Conservation (phyloP, 1,140 invertebrate species). For the Ruditapes philippinarum region DNA sequence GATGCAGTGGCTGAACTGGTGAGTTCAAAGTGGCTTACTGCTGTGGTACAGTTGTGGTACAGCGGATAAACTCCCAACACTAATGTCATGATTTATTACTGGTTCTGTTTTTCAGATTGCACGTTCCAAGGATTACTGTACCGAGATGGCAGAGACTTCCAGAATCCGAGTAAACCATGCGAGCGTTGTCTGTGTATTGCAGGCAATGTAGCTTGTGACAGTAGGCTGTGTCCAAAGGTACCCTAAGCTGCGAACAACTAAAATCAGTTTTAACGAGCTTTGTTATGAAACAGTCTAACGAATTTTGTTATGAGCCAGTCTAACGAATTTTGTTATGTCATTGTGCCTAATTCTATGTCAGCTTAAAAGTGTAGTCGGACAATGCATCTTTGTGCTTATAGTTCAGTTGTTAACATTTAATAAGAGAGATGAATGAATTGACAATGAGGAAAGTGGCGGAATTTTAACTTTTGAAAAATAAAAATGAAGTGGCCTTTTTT, state of each 20-base stretch:
- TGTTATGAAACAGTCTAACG: background rate
- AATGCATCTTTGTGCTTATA: background rate
- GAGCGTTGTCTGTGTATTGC: constrained; percentile 76
- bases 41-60: no score
- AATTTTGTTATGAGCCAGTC: no score
- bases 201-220: constrained; percentile 78
- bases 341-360: constrained; percentile 20
- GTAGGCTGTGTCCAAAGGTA: constrained; percentile 72
- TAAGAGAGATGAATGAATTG: background rate
- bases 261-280: constrained; percentile 9
- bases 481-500: no score
- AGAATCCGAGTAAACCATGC: constrained; percentile 77
- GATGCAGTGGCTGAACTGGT: no score
- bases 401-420: background rate
- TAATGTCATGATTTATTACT: no score
- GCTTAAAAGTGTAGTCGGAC: background rate
- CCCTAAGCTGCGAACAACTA: constrained; percentile 14
- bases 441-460: background rate
- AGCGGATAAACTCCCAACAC: no score
- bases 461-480: no score
- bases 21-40: no score
- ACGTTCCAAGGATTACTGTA: constrained; percentile 74
- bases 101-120: constrained; percentile 81
- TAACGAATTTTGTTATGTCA: constrained; percentile 17
- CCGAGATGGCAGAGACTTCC: constrained; percentile 76